Conservation (phyloP, 2,888 invertebrate species). For the Caenorhabditis angaria region DNA sequence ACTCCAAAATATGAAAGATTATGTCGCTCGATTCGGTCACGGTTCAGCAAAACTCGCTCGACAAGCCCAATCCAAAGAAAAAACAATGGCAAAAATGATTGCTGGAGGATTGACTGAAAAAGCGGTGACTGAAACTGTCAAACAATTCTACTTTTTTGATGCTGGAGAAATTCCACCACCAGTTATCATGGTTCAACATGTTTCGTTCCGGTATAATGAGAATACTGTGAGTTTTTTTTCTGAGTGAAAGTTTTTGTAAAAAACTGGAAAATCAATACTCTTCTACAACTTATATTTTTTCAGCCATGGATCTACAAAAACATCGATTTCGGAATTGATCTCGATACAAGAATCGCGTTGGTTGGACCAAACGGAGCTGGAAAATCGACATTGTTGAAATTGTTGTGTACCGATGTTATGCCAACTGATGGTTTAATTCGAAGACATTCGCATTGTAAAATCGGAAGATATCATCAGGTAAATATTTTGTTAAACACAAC, state of each 20-base stretch:
- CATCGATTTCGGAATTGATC: constrained; percentile 96
- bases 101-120: constrained; percentile 95
- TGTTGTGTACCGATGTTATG: constrained; percentile 92
- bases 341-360: constrained; percentile 91
- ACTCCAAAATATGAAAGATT: constrained; percentile 99
- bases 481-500: too few species aligned
- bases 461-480: constrained; percentile 94
- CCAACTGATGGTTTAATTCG: constrained; percentile 96
- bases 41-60: constrained; percentile 97
- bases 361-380: constrained; percentile 98
- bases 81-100: constrained; percentile 98
- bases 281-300: constrained; percentile 48
- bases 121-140: constrained; percentile 84
- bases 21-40: constrained; percentile 98
- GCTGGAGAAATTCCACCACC: constrained; percentile 97
- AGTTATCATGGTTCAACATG: constrained; percentile 99
- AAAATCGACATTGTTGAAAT: constrained; percentile 94
- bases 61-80: constrained; percentile 99
- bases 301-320: constrained; percentile 92
- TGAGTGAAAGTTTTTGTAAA: not conserved
- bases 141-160: constrained; percentile 92
- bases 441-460: constrained; percentile 94
- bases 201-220: constrained; percentile 87
- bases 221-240: constrained; percentile 50
- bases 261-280: too few species aligned